Percentiles rank a stretch among this genome's conserved stretches.
phyloP scores from a whole-genome alignment of 2,113 vertebrate species.

The Caloenas nicobarica region DNA sequence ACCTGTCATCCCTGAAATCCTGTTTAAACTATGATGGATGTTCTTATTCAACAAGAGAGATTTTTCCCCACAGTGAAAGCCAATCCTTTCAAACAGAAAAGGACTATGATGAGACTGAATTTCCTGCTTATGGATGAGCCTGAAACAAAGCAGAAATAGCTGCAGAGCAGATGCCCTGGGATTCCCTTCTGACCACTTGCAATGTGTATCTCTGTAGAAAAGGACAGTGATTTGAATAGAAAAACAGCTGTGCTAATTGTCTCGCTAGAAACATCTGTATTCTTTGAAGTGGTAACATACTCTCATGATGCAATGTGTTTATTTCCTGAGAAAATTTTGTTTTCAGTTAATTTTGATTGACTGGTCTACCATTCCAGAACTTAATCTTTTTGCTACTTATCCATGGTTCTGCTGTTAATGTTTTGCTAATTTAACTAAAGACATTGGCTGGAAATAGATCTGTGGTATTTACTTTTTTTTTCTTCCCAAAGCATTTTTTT shows the following conservation, averaged over 20 bases:
- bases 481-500: background rate
- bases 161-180: background rate
- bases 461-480: background rate
- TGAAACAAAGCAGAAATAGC: constrained; percentile 21
- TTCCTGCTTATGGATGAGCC: constrained; percentile 10
- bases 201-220: background rate
- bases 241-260: background rate
- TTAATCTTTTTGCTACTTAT: background rate
- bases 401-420: background rate
- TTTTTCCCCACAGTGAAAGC: constrained; percentile 34
- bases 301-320: background rate
- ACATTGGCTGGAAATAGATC: background rate
- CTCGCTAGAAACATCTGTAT: background rate
- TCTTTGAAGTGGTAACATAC: background rate
- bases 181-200: background rate
- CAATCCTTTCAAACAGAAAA: constrained; percentile 40
- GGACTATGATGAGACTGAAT: background rate
- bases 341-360: background rate
- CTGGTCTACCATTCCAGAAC: background rate
- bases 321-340: background rate
- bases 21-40: constrained; percentile 78
- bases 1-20: constrained; percentile 76
- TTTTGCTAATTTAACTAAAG: background rate
- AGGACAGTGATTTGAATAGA: background rate
- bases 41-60: constrained; percentile 61